Evolutionary conservation across 2,113 vertebrate species (phyloP).

Genomic region (Scopus umbretta): DNA sequence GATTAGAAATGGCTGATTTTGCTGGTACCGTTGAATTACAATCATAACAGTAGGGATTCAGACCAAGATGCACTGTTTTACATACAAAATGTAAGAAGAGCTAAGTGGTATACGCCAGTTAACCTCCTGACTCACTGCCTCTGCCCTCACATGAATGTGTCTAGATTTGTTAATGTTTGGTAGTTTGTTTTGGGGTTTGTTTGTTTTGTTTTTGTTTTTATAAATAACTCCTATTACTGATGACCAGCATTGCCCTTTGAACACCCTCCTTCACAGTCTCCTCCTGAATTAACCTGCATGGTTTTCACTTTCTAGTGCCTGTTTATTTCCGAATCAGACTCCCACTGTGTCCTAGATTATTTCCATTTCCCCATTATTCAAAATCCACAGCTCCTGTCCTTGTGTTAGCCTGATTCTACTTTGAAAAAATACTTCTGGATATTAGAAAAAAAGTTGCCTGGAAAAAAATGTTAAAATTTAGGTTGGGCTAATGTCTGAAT

Average conservation of each 20-base stretch:
- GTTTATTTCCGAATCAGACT: background rate
- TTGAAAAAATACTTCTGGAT: background rate
- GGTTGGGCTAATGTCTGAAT: background rate
- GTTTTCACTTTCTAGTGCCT: background rate
- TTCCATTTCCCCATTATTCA: background rate
- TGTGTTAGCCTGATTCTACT: background rate
- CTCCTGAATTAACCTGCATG: background rate
- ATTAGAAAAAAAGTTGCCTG: background rate
- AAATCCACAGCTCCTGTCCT: background rate
- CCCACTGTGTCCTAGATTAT: background rate
- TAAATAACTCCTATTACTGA: background rate
- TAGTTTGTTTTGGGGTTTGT: background rate
- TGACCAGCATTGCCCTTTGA: background rate
- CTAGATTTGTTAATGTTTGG: background rate
- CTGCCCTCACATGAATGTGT: background rate
- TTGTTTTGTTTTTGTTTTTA: background rate
- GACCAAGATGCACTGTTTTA: background rate
- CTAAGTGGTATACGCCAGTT: background rate
- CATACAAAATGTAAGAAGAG: background rate
- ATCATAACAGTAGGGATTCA: rapidly evolving
- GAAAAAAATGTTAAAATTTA: background rate
- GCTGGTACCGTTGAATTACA: background rate
- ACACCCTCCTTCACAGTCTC: background rate
- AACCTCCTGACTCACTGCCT: background rate
- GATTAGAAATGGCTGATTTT: background rate